These are phyloP conservation scores for Diplodus puntazzo DNA, from an alignment of 2,797 vertebrate genomes.

Conservation along the genomic window DNA sequence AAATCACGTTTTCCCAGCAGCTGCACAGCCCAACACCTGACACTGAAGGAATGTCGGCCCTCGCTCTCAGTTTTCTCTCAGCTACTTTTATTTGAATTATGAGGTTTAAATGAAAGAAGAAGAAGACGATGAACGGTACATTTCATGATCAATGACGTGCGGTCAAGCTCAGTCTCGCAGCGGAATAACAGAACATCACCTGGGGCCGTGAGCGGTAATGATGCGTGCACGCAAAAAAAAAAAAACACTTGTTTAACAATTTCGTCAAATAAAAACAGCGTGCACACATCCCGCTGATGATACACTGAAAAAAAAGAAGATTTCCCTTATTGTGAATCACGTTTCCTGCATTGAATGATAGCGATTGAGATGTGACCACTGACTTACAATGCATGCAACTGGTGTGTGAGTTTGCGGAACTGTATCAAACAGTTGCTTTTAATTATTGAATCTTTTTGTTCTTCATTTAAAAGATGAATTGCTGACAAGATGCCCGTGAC, in stretches of 20 bases:
- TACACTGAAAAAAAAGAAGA: too few species aligned
- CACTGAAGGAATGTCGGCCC: neutral
- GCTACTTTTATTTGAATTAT: neutral
- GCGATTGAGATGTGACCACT: too few species aligned
- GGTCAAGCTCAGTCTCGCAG: neutral
- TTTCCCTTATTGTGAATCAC: too few species aligned
- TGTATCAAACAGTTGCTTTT: neutral
- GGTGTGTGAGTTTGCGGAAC: too few species aligned
- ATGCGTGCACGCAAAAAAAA: neutral
- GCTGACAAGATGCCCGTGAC: neutral
- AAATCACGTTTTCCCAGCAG: conserved; percentile 34
- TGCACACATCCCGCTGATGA: too few species aligned
- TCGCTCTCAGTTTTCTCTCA: neutral
- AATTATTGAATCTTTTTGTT: neutral
- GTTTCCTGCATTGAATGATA: too few species aligned
- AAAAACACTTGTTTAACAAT: neutral
- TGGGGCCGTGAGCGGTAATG: neutral
- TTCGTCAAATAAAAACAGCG: neutral
- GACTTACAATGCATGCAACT: too few species aligned
- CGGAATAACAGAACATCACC: conserved; percentile 5
- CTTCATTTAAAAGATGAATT: neutral
- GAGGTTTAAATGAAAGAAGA: neutral
- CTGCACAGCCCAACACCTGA: conserved; percentile 16
- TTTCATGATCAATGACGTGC: neutral
- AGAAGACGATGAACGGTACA: neutral